phyloP scores from a whole-genome alignment of 2,888 invertebrate species.

The Bellardia pandia region DNA sequence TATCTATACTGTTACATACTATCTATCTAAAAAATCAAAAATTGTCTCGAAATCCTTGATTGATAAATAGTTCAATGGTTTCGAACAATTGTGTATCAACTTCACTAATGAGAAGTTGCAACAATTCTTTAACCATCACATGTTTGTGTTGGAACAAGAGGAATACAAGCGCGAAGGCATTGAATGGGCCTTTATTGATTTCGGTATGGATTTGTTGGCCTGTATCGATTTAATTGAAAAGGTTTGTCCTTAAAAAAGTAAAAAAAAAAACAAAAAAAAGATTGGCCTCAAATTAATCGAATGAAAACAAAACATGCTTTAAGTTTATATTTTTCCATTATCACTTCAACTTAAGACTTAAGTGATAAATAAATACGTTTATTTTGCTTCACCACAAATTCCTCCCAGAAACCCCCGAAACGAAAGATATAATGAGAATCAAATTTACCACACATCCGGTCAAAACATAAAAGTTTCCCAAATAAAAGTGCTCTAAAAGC shows the following conservation, averaged over 20 bases:
- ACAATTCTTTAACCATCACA: conserved; percentile 99
- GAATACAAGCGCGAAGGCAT: conserved; percentile 99
- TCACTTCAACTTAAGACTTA: conserved; percentile 36
- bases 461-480: background rate
- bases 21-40: background rate
- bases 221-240: conserved; percentile 99
- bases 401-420: background rate
- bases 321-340: background rate
- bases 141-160: conserved; percentile 99
- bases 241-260: conserved; percentile 85
- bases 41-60: conserved; percentile 46
- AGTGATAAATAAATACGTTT: conserved; percentile 19
- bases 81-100: conserved; percentile 99
- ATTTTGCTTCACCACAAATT: conserved; percentile 12
- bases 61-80: conserved; percentile 94
- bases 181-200: conserved; percentile 99
- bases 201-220: conserved; percentile 99
- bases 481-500: conserved; percentile 15
- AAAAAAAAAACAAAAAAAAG: background rate
- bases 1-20: conserved; percentile 31
- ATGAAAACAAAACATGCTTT: conserved; percentile 31
- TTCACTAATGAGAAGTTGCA: conserved; percentile 99
- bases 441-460: background rate
- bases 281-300: conserved; percentile 49
- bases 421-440: conserved; percentile 33